Percentiles rank a stretch among this genome's conserved stretches.
Evolutionary conservation across 1,140 invertebrate species (phyloP).

Genomic region (Scaptomyza graminum): DNA sequence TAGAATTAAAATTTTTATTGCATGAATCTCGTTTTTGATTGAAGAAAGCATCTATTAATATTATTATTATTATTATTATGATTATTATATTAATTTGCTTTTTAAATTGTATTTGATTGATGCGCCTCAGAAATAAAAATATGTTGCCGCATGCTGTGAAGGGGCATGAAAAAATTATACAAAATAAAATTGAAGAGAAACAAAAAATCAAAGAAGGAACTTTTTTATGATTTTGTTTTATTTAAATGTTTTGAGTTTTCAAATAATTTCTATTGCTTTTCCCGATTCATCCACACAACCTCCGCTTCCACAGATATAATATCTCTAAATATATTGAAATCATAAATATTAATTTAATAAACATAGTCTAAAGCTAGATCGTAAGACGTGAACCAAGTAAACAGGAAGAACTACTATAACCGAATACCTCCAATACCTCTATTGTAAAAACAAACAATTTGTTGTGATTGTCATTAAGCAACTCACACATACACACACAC

Average conservation of each 20-base stretch:
- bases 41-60: neutral
- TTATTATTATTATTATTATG: conserved; percentile 29
- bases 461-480: conserved; percentile 66
- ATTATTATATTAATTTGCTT: conserved; percentile 39
- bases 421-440: conserved; percentile 82
- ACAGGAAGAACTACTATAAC: conserved; percentile 82
- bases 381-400: conserved; percentile 71
- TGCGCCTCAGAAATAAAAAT: conserved; percentile 7
- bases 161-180: conserved; percentile 25
- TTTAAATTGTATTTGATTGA: conserved; percentile 58
- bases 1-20: conserved; percentile 35
- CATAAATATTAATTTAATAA: conserved; percentile 17
- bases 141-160: conserved; percentile 28
- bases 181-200: conserved; percentile 3
- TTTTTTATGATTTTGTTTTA: conserved; percentile 1
- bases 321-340: conserved; percentile 1
- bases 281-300: conserved; percentile 6
- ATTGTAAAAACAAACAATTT: conserved; percentile 57
- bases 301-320: conserved; percentile 6
- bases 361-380: conserved; percentile 25
- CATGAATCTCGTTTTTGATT: conserved; percentile 63
- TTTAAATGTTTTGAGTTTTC: neutral
- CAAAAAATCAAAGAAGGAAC: neutral
- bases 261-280: neutral
- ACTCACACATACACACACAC: conserved; percentile 25